Conservation (phyloP, 2,888 invertebrate genomes). For the Celastrina argiolus region DNA sequence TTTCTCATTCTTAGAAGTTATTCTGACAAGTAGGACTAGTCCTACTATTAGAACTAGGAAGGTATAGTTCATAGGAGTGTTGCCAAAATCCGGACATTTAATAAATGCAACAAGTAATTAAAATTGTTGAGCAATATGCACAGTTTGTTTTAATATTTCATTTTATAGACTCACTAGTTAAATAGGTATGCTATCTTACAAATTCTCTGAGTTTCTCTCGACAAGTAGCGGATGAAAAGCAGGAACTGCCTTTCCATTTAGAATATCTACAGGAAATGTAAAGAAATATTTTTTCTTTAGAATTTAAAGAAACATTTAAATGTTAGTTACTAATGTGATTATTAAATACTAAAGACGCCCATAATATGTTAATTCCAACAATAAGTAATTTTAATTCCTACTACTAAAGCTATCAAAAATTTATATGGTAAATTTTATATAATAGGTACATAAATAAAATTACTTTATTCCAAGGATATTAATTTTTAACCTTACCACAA, state of each 20-base stretch:
- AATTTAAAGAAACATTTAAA: neutral
- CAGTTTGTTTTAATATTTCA: neutral
- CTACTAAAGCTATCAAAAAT: too few species aligned
- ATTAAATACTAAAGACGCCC: neutral
- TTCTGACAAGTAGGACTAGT: neutral
- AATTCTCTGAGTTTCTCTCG: too few species aligned
- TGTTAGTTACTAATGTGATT: neutral
- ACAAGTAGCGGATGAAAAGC: neutral
- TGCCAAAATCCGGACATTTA: neutral
- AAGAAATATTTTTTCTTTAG: neutral
- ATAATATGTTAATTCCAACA: neutral
- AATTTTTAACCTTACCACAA: neutral
- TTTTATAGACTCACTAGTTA: too few species aligned
- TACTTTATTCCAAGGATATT: neutral
- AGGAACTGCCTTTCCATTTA: neutral
- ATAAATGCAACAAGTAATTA: neutral
- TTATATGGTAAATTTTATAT: too few species aligned
- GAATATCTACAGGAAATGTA: neutral
- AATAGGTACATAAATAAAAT: neutral
- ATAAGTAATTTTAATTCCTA: too few species aligned
- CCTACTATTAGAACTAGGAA: neutral
- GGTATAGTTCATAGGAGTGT: neutral
- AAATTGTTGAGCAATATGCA: neutral
- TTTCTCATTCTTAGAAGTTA: neutral
- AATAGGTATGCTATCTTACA: too few species aligned